These are phyloP conservation scores for Oenanthe oenanthe DNA, from an alignment of 2,113 vertebrate species.

Conservation along the genomic window DNA sequence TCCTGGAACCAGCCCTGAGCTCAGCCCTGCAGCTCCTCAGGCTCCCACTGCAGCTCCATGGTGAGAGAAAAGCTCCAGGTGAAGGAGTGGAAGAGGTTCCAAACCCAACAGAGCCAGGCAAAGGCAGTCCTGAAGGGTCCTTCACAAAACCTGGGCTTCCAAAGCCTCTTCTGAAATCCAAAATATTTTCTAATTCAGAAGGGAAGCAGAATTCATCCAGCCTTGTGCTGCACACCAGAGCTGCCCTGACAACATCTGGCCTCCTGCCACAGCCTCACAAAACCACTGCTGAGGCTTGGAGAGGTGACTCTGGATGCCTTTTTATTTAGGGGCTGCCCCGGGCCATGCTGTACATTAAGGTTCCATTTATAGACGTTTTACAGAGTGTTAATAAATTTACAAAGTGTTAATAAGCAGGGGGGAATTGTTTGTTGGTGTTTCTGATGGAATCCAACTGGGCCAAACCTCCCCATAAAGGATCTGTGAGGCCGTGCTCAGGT, in stretches of 20 bases:
- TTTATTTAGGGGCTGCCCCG: neutral
- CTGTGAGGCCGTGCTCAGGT: neutral
- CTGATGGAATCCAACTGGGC: conserved; percentile 36
- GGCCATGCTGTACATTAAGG: neutral
- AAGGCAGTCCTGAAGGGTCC: rapidly evolving
- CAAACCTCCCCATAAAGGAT: neutral
- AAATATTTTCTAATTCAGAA: neutral
- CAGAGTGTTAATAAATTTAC: conserved; percentile 65
- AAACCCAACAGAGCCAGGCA: neutral
- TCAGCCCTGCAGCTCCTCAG: neutral
- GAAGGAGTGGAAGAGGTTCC: neutral
- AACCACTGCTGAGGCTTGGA: neutral
- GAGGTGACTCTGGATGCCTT: neutral
- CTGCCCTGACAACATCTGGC: conserved; percentile 43
- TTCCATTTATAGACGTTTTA: conserved; percentile 50
- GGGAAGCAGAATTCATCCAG: conserved; percentile 20
- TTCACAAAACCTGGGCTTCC: neutral
- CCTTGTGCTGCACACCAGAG: neutral
- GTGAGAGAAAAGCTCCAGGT: rapidly evolving
- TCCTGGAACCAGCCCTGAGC: neutral
- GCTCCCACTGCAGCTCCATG: neutral
- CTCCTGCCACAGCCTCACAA: neutral
- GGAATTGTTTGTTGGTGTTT: conserved; percentile 23
- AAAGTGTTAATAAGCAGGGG: conserved; percentile 22
- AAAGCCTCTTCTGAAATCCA: neutral